Evolutionary conservation across 2,797 vertebrate species (phyloP).

Genomic region (Perodicticus potto): DNA sequence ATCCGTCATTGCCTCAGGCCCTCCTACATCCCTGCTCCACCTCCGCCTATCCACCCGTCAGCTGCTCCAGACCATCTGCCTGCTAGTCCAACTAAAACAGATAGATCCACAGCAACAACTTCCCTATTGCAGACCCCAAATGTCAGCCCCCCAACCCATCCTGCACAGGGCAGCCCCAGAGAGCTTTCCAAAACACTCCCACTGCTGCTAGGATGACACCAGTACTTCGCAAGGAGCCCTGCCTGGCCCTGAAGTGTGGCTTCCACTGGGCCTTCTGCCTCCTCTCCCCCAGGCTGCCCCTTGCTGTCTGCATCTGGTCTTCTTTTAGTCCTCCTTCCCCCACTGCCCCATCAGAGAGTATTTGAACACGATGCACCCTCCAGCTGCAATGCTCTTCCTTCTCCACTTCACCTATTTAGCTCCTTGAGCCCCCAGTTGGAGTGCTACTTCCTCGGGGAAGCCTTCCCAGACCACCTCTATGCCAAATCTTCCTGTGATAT

Average conservation of each 20-base stretch:
- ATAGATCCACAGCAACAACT: not conserved
- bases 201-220: not conserved
- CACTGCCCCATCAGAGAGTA: not conserved
- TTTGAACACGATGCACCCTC: not conserved
- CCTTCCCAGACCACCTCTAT: not conserved
- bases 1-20: not conserved
- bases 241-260: accelerated
- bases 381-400: not conserved
- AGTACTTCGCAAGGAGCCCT: not conserved
- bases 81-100: not conserved
- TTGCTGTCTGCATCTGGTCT: not conserved
- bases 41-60: not conserved
- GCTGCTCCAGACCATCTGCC: not conserved
- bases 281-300: not conserved
- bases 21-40: not conserved
- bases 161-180: not conserved
- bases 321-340: not conserved
- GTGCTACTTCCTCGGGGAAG: not conserved
- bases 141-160: not conserved
- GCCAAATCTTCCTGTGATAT: not conserved
- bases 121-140: not conserved
- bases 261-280: not conserved
- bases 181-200: not conserved
- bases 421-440: not conserved
- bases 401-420: not conserved